Evolutionary conservation across 2,113 vertebrate species (phyloP).

Genomic region (Passerina amoena): DNA sequence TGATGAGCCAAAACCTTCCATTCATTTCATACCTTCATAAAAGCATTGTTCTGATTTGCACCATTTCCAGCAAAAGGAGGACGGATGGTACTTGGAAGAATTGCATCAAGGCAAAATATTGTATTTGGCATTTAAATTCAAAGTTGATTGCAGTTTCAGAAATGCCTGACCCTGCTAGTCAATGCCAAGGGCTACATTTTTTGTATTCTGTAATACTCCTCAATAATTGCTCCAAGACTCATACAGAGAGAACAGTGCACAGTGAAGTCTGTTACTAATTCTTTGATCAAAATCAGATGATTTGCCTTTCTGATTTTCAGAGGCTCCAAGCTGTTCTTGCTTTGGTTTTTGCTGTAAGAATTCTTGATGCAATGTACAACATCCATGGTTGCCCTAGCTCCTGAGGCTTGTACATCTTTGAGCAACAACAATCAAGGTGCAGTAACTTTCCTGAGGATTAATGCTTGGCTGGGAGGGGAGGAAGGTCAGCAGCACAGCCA

Average conservation of each 20-base stretch:
- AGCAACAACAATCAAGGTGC: slow-evolving; percentile 55
- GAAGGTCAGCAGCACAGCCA: slow-evolving; percentile 62
- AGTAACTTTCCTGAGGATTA: slow-evolving; percentile 69
- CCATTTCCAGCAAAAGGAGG: neutral
- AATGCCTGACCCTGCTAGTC: neutral
- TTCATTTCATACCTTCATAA: neutral
- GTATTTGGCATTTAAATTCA: slow-evolving; percentile 2
- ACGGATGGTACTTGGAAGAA: neutral
- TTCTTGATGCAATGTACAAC: neutral
- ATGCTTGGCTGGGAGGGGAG: slow-evolving; percentile 32
- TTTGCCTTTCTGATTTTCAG: neutral
- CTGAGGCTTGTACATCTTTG: neutral
- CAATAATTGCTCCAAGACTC: neutral
- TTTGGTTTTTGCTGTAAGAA: neutral
- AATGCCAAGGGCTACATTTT: neutral
- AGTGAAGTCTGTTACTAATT: neutral
- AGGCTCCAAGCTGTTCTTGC: neutral
- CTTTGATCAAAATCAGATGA: neutral
- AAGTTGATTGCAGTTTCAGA: neutral
- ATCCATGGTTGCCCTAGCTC: neutral
- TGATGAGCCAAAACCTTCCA: neutral
- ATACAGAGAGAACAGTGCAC: neutral
- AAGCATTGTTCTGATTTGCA: neutral
- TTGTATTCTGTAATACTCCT: neutral
- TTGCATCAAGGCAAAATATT: slow-evolving; percentile 22